Evolutionary conservation across 2,888 invertebrate species (phyloP).

Genomic region (Boloria selene): DNA sequence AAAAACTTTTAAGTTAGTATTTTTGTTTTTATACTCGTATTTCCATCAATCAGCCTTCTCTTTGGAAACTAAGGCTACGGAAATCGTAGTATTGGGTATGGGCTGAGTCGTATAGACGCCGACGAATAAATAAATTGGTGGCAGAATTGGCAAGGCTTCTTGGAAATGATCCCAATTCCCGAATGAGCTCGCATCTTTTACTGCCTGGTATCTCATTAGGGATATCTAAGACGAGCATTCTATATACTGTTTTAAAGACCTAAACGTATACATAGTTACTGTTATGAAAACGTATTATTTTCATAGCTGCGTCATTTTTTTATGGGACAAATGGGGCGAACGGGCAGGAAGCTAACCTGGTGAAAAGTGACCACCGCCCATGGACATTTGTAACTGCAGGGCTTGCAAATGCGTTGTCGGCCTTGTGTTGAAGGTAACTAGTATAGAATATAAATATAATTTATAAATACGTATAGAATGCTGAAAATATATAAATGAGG

Average conservation of each 20-base stretch:
- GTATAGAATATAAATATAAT: too few relatives aligned
- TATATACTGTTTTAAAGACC: not conserved
- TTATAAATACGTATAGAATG: too few relatives aligned
- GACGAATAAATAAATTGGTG: slow-evolving; percentile 39
- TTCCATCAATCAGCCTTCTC: not conserved
- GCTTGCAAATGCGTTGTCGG: too few relatives aligned
- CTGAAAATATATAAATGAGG: too few relatives aligned
- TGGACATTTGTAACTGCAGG: too few relatives aligned
- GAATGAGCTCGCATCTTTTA: slow-evolving; percentile 39
- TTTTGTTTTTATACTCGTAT: slow-evolving; percentile 5
- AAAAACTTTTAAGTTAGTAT: too few relatives aligned
- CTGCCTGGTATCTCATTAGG: slow-evolving; percentile 39
- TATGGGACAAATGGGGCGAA: too few relatives aligned
- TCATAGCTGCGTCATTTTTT: too few relatives aligned
- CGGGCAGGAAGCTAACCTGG: too few relatives aligned
- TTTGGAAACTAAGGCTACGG: slow-evolving; percentile 2
- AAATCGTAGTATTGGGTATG: slow-evolving; percentile 1
- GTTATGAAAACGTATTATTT: too few relatives aligned
- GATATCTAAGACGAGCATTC: slow-evolving; percentile 19
- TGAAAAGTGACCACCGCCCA: too few relatives aligned
- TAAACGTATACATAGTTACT: not conserved
- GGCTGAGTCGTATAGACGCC: slow-evolving; percentile 27
- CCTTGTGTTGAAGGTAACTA: not conserved
- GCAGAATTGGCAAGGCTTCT: slow-evolving; percentile 38
- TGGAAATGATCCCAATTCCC: slow-evolving; percentile 41